Percentiles rank a stretch among this genome's conserved stretches.
These are phyloP conservation scores for Eulithis prunata DNA, from an alignment of 2,888 invertebrate genomes.

Conservation along the genomic window DNA sequence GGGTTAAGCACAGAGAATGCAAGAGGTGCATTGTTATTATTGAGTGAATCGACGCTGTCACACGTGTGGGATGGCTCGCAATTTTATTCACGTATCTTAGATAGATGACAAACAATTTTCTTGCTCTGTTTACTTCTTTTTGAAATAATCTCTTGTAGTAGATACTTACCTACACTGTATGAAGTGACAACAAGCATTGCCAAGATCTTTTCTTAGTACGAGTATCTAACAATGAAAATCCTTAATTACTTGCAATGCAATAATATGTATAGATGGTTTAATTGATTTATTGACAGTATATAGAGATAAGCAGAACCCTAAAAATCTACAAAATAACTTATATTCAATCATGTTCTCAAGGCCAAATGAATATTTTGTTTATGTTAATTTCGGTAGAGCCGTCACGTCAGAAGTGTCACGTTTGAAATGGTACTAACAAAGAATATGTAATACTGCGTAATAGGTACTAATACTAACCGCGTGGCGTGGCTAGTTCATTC, in stretches of 20 bases:
- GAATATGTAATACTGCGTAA: no score
- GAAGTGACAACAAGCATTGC: constrained; percentile 2
- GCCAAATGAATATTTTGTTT: constrained; percentile 1
- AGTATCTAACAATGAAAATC: no score
- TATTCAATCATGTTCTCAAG: background rate
- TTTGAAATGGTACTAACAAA: no score
- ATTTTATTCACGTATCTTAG: constrained; percentile 37
- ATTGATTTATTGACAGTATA: no score
- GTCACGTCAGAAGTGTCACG: constrained; percentile 54
- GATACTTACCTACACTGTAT: background rate
- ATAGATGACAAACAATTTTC: constrained; percentile 61
- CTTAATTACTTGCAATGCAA: no score
- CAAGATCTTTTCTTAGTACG: background rate
- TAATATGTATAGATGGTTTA: no score
- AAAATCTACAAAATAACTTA: background rate
- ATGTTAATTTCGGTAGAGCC: constrained; percentile 12
- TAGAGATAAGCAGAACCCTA: no score
- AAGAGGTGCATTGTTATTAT: constrained; percentile 59
- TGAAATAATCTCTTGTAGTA: constrained; percentile 8
- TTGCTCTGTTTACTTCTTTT: constrained; percentile 64
- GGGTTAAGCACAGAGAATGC: constrained; percentile 66
- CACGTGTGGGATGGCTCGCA: constrained; percentile 65
- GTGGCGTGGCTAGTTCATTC: background rate
- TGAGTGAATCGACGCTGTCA: constrained; percentile 44
- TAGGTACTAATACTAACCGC: background rate